A percentile compares a stretch with the other conserved stretches of the same genome.
Conservation (phyloP, 2,888 invertebrate genomes). For the Hofmannophila pseudospretella region DNA sequence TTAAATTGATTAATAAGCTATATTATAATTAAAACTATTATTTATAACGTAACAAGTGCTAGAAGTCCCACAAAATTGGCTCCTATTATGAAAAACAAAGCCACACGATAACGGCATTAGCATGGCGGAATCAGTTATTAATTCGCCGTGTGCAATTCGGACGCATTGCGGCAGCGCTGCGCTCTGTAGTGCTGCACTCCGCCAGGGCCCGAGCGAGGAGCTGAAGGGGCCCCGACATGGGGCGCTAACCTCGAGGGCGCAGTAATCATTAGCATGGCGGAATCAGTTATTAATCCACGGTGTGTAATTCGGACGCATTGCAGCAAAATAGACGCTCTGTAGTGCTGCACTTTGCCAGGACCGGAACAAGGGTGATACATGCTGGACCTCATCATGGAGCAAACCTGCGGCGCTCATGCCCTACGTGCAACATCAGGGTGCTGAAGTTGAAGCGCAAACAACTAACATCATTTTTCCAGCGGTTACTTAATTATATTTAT, state of each 20-base stretch:
- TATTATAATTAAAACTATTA: too few relatives aligned
- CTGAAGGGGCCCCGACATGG: too few relatives aligned
- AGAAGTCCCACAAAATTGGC: too few relatives aligned
- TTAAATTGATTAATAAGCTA: too few relatives aligned
- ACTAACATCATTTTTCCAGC: too few relatives aligned
- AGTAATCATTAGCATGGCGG: slow-evolving; percentile 7
- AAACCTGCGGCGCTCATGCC: too few relatives aligned
- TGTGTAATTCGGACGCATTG: slow-evolving; percentile 19
- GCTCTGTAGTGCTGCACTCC: slow-evolving; percentile 11
- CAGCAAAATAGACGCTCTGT: slow-evolving; percentile 11
- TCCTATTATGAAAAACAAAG: not conserved
- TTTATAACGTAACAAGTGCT: too few relatives aligned
- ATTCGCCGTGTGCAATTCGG: slow-evolving; percentile 12
- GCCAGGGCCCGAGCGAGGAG: not conserved
- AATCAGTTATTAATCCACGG: slow-evolving; percentile 15
- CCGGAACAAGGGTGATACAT: not conserved
- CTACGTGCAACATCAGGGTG: too few relatives aligned
- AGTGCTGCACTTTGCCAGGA: slow-evolving; percentile 9
- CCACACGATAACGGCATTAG: slow-evolving; percentile 4
- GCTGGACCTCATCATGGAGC: too few relatives aligned
- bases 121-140: slow-evolving; percentile 15
- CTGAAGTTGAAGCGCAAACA: too few relatives aligned
- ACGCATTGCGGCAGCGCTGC: slow-evolving; percentile 18
- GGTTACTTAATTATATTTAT: too few relatives aligned
- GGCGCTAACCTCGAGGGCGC: too few relatives aligned